Evolutionary conservation across 2,888 invertebrate genomes (phyloP), one percentile per base, ranked within the genome.

Genomic region (Eurytoma californica): DNA sequence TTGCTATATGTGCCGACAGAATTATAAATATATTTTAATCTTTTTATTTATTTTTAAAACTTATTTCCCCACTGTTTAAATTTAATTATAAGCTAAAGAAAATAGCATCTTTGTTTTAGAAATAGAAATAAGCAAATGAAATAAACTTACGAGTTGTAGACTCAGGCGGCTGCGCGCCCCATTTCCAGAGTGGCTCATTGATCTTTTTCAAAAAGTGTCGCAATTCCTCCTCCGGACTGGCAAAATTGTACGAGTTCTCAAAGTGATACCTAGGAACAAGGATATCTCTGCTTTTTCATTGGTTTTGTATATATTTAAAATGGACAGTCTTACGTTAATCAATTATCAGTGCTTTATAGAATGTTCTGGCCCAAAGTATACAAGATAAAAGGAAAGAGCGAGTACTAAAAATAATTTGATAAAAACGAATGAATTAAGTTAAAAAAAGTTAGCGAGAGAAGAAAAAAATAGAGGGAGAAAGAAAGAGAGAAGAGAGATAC

Each of bases 171-270:
- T 63, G 74, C 20, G 79, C 89, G 82, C 86, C 87, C 97, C 96
- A 97, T 85, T 94, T 94, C 96, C 96, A 97, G 75, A 95, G 94
- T n/a, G 95, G 95, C 86, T 93, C 93, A 79, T 94, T 94, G 87
- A 96, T 95, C 87, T 94, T 93, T 84, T 94, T 93, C 87, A 97
- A 89, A 90, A 97, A 97, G 90, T 96, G 95, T 20, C 94, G 88
- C 72, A 97, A 91, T 87, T 95, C 95, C 72, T 94, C 94, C 90
- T 97, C 96, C 14, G 95, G 94, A 78, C 93, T 93, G 30, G 93
- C 91, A 88, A 95, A 95, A 72, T 92, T 93, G 82, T 93, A 92
- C 85, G 93, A 94, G 85, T 93, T 94, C 87, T 94, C 94, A 87
- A 95, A 96, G 88, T 95, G 96, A 78, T 95, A 92, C 94, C 95